Evolutionary conservation across 2,888 invertebrate species (phyloP).

Genomic region (Cryptocephalus moraei): DNA sequence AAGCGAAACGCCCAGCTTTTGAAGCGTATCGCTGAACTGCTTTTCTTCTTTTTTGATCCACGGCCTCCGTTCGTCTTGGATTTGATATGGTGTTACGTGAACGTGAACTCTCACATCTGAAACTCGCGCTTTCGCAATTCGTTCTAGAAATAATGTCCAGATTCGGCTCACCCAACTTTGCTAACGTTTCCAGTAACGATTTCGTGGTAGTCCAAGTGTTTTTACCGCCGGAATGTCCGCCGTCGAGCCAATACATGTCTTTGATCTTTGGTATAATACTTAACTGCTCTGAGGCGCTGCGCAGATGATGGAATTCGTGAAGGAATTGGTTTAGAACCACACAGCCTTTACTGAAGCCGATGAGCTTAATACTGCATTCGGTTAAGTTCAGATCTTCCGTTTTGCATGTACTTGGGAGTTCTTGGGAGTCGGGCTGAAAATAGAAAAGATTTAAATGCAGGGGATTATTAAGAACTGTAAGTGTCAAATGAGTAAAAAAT

Average conservation of each 20-base stretch:
- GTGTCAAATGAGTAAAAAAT: too few relatives aligned
- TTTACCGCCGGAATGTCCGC: slow-evolving; percentile 80
- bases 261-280: slow-evolving; percentile 55
- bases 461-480: too few relatives aligned
- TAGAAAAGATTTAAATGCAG: too few relatives aligned
- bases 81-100: slow-evolving; percentile 88
- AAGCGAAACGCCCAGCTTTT: slow-evolving; percentile 56
- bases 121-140: slow-evolving; percentile 1
- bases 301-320: slow-evolving; percentile 70
- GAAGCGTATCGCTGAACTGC: slow-evolving; percentile 58
- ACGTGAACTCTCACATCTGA: slow-evolving; percentile 61
- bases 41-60: slow-evolving; percentile 82
- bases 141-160: background rate
- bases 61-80: slow-evolving; percentile 64
- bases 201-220: slow-evolving; percentile 81
- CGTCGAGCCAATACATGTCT: slow-evolving; percentile 84
- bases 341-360: slow-evolving; percentile 90
- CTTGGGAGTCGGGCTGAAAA: too few relatives aligned
- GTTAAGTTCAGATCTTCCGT: too few relatives aligned
- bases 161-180: slow-evolving; percentile 50
- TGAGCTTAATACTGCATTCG: slow-evolving; percentile 18
- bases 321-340: slow-evolving; percentile 86
- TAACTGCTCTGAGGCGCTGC: slow-evolving; percentile 51
- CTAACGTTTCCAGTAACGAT: slow-evolving; percentile 61
- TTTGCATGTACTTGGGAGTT: too few relatives aligned